These are phyloP conservation scores for Drosophila sp. DNA, from an alignment of 1,140 invertebrate genomes.

Conservation along the genomic window DNA sequence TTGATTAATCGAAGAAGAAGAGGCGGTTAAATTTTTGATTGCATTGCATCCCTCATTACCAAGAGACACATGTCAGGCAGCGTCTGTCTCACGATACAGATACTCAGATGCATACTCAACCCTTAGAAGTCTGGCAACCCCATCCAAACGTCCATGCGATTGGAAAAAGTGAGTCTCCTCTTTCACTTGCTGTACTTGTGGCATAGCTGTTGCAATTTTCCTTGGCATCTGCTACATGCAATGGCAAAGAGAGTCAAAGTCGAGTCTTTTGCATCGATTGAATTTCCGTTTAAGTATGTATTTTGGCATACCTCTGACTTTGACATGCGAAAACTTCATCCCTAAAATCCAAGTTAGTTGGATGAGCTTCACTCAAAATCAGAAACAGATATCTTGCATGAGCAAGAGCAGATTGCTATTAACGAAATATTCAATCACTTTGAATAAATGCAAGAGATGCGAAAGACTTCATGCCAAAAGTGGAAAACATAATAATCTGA, in stretches of 20 bases:
- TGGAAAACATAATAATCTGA: too few species aligned
- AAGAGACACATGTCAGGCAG: too few species aligned
- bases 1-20: conserved; percentile 43
- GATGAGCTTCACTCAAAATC: background rate
- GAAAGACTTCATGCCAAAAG: background rate
- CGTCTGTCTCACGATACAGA: too few species aligned
- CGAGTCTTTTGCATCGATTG: background rate
- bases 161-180: too few species aligned
- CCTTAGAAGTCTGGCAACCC: background rate
- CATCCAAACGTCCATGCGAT: background rate
- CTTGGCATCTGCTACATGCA: background rate
- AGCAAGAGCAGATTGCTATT: background rate
- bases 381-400: background rate
- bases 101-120: background rate
- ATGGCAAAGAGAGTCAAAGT: background rate
- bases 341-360: background rate
- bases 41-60: background rate
- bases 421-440: background rate
- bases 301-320: background rate
- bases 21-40: conserved; percentile 19
- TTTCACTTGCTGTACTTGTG: background rate
- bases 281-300: background rate
- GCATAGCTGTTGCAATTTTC: too few species aligned
- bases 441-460: background rate
- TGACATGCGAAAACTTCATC: background rate